Evolutionary conservation across 2,113 vertebrate species (phyloP), one percentile per base, ranked within the genome.

Genomic region (Hucho hucho): DNA sequence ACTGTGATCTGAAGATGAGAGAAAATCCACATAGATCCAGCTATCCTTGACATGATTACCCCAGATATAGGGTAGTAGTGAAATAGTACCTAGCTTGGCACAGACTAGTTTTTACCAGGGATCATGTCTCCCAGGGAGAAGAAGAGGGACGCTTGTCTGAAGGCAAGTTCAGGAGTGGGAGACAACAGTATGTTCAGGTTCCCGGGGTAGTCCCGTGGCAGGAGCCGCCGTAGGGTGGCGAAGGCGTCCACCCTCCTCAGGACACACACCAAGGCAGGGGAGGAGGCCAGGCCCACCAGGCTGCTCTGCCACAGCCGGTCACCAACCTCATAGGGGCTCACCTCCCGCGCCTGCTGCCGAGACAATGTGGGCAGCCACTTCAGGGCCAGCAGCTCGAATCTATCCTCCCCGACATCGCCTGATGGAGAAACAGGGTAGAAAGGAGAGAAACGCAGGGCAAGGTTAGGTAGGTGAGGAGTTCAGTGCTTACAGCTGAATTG

Each of bases 241-340:
- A 92, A 89, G 77, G 91, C 91, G 2, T 87, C 7, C 24, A 61
- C 25, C 4, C 24, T 74, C 3, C 87, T 82, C 1, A 95, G 80
- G 0, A 59, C 87, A 0, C 89, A 93, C 75, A 93, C 28, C 0
- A 94, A 86, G 4, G 87, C 90, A 0, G 91, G 89, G 63, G 56
- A 81, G 20, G 84, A 88, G 65, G 53, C 86, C 6, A 95, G 88
- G 0, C 1, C 28, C 0, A 66, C 69, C 25, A 93, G 71, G 74
- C 91, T 94, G 3, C 65, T 70, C 12, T 56, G 73, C 90, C 88
- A 91, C 1, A 1, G 72, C 13, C 24, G 6, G 16, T 94, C 92
- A 2, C 92, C 93, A 58, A 89, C 89, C 82, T 94, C 91, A 12
- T 91, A 92, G 0, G 91, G 93, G 66, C 88, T 95, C 2, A 93